These are phyloP conservation scores for Leptestheria dahalacensis DNA, from an alignment of 1,140 invertebrate genomes.

Conservation along the genomic window DNA sequence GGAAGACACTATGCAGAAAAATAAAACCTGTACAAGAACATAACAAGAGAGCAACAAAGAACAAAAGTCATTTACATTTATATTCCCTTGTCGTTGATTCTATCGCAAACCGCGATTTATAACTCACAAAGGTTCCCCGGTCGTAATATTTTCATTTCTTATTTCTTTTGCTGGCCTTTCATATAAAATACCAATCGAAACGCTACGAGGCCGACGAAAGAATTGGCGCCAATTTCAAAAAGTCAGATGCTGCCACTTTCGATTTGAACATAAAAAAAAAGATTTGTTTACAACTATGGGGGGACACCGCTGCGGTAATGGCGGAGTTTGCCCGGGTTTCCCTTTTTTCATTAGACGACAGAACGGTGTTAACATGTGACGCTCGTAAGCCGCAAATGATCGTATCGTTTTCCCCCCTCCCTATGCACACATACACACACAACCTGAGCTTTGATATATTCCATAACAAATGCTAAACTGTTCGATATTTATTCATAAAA, in stretches of 20 bases:
- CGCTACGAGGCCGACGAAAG: too few species aligned
- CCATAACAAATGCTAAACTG: not conserved
- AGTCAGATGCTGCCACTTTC: too few species aligned
- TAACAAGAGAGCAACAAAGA: not conserved
- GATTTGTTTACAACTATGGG: too few species aligned
- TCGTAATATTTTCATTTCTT: not conserved
- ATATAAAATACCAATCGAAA: too few species aligned
- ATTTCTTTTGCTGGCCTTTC: not conserved
- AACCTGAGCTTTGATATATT: too few species aligned
- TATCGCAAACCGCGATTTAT: not conserved
- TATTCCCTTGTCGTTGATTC: conserved; percentile 6
- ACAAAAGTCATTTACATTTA: not conserved
- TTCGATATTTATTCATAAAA: conserved; percentile 3
- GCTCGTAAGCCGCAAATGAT: not conserved
- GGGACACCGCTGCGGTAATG: too few species aligned
- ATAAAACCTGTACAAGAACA: not conserved
- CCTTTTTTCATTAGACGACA: conserved; percentile 2
- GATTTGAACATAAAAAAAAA: too few species aligned
- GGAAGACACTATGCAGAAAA: not conserved
- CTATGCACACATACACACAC: too few species aligned
- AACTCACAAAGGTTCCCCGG: conserved; percentile 4
- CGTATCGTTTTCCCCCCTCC: not conserved
- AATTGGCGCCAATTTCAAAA: too few species aligned
- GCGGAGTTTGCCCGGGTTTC: not conserved
- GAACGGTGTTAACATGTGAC: not conserved